phyloP scores from a whole-genome alignment of 2,113 vertebrate genomes.

The Boulengeromyrus knoepffleri region DNA sequence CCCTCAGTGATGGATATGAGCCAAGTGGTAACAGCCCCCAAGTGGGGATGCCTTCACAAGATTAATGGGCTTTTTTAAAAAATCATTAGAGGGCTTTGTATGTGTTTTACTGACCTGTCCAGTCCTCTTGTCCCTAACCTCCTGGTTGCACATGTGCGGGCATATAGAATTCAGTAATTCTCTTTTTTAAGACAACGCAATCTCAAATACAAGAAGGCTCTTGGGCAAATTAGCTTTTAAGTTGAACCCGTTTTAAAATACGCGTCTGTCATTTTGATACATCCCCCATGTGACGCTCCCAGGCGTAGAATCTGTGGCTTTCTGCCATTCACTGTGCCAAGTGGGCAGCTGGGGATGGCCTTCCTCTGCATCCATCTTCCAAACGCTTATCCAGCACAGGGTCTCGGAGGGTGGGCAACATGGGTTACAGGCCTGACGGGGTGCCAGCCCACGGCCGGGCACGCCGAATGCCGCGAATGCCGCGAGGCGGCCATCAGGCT shows the following conservation, averaged over 20 bases:
- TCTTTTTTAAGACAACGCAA: background rate
- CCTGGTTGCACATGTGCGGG: no score
- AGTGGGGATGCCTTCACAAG: conserved; percentile 8
- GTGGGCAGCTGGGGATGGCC: background rate
- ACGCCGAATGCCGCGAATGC: no score
- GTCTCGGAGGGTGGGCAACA: background rate
- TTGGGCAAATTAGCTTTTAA: background rate
- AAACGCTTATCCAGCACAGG: background rate
- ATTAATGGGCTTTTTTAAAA: conserved; percentile 26
- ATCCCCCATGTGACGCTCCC: background rate
- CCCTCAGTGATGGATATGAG: conserved; percentile 27
- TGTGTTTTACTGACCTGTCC: background rate
- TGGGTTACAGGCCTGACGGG: background rate
- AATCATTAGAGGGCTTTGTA: conserved; percentile 22
- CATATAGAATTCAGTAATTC: background rate
- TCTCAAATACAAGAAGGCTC: background rate
- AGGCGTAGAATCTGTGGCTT: background rate
- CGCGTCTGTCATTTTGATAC: background rate
- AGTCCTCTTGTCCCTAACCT: background rate
- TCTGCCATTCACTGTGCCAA: no score
- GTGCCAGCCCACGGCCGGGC: background rate
- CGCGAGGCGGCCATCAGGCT: background rate
- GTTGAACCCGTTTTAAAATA: background rate
- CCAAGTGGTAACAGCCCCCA: conserved; percentile 7
- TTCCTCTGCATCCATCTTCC: background rate